Conservation (phyloP, 23 tunicate genomes). For the Ciona savignyi region DNA sequence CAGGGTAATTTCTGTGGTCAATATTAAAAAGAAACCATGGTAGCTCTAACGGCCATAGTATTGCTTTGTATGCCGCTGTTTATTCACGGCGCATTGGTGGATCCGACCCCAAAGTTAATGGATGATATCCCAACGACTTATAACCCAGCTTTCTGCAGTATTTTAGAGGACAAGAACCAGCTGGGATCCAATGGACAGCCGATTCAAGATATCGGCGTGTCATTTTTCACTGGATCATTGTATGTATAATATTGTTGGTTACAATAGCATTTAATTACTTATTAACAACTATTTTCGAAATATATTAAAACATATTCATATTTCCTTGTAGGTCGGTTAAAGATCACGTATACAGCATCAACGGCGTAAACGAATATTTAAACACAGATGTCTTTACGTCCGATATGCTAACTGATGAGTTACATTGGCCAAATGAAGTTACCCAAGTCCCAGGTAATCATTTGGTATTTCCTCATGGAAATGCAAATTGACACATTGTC, state of each 20-base stretch:
- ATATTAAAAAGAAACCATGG: too few species aligned
- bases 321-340: constrained; percentile 1
- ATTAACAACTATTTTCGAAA: too few species aligned
- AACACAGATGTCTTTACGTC: not conserved
- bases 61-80: too few species aligned
- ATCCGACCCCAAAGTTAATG: constrained; percentile 14
- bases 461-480: too few species aligned
- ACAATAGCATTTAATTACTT: too few species aligned
- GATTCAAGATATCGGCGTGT: constrained; percentile 28
- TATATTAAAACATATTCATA: not conserved
- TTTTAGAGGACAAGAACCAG: constrained; percentile 18
- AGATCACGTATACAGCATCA: constrained; percentile 27
- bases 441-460: constrained; percentile 70
- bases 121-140: constrained; percentile 25
- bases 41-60: too few species aligned
- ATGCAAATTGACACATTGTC: not conserved
- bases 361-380: constrained; percentile 20
- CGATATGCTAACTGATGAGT: constrained; percentile 29
- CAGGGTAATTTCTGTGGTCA: too few species aligned
- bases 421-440: constrained; percentile 89
- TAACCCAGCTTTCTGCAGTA: constrained; percentile 45
- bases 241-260: too few species aligned
- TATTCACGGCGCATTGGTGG: too few species aligned
- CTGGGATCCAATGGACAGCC: constrained; percentile 4
- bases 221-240: constrained; percentile 51